phyloP scores from a whole-genome alignment of 2,797 vertebrate species.

The Pseudochromis fuscus region DNA sequence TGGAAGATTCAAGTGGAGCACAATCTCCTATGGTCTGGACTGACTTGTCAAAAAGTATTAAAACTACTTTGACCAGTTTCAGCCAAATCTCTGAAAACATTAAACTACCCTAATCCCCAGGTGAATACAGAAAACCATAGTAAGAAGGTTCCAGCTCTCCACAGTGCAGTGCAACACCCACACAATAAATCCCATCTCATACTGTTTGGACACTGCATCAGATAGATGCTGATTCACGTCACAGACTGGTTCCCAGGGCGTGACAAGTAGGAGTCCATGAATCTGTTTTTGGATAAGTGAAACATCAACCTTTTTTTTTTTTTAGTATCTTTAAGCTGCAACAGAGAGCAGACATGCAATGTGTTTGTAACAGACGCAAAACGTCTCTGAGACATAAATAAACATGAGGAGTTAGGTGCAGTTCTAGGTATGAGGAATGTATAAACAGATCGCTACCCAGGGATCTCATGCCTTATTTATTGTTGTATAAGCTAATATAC shows the following conservation, averaged over 20 bases:
- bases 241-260: background rate
- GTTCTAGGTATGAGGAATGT: background rate
- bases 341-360: background rate
- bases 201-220: slow-evolving; percentile 7
- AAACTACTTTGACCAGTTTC: slow-evolving; percentile 8
- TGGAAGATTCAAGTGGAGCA: slow-evolving; percentile 20
- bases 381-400: background rate
- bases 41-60: slow-evolving; percentile 20
- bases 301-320: background rate
- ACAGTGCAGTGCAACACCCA: background rate
- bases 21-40: slow-evolving; percentile 10
- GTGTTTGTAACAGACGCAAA: background rate
- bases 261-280: background rate
- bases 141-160: background rate
- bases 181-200: background rate
- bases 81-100: too few relatives aligned
- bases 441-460: background rate
- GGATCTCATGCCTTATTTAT: background rate
- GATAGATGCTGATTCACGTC: slow-evolving; percentile 1
- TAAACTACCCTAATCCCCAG: background rate
- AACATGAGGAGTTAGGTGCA: background rate
- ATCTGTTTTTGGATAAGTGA: background rate
- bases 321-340: background rate
- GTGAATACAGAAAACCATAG: background rate
- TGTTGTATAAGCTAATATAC: too few relatives aligned